Percentiles rank a stretch among this genome's conserved stretches.
These are phyloP conservation scores for Sinosuthora webbiana DNA, from an alignment of 2,113 vertebrate species.

Conservation along the genomic window DNA sequence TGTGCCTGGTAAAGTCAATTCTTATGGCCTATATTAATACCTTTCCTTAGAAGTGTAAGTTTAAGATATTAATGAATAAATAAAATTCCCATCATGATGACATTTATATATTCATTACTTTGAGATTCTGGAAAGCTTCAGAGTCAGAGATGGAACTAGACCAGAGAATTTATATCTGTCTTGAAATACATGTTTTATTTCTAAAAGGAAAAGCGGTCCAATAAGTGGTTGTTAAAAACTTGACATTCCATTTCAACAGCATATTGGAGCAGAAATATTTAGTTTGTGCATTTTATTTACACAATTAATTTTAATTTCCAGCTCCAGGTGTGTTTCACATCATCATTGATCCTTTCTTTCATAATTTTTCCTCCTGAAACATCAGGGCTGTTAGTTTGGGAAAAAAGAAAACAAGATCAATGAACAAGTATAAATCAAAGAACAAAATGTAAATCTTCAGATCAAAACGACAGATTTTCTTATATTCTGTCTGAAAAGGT, in stretches of 20 bases:
- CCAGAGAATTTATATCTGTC: background rate
- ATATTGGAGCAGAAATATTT: background rate
- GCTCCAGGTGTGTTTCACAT: background rate
- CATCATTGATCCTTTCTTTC: background rate
- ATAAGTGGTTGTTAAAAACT: background rate
- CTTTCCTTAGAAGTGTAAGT: background rate
- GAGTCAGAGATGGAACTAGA: background rate
- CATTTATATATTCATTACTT: background rate
- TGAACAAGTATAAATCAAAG: background rate
- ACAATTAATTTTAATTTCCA: background rate
- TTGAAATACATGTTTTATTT: constrained; percentile 4
- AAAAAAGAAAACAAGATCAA: background rate
- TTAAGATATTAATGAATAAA: background rate
- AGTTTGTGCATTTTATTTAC: background rate
- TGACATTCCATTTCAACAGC: background rate
- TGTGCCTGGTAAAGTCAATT: background rate
- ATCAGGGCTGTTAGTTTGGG: background rate
- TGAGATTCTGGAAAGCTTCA: background rate
- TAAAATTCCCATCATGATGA: background rate
- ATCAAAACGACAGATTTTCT: background rate
- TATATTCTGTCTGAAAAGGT: background rate
- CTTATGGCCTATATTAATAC: background rate
- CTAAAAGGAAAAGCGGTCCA: background rate
- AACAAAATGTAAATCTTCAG: background rate
- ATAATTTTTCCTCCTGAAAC: background rate